Base-by-base conservation (phyloP, 2,888 invertebrate species). In the Gnatocerus cornutus region DNA sequence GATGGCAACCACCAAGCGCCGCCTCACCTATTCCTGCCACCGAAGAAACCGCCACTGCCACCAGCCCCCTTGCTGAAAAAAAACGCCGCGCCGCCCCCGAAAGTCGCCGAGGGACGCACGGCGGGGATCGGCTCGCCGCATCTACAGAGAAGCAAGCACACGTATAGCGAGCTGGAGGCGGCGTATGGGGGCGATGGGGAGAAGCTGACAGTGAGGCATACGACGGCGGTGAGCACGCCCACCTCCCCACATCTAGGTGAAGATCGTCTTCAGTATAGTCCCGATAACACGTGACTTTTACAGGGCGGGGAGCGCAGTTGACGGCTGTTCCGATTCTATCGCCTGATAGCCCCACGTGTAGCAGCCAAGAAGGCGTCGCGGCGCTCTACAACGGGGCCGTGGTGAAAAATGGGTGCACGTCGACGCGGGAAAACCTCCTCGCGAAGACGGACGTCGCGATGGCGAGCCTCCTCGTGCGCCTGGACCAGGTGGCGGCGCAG, bases 21-120 rank as follows among this genome's bases (percentile, higher is more conserved):
- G 0, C 87, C 89, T 0, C 89, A 89, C 46, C 75, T 89, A 39
- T 82, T 88, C 58, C 77, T 90, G 76, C 90, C 91, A 21, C 92
- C 92, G 7, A 91, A 91, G 80, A 93, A 92, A 83, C 92, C 92
- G 37, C 92, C 92, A 27, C 82, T 92, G 77, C 92, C 92, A 68
- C 92, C 92, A 13, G 89, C 91, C 45, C 90, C 91, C 5, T 90
- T 90, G 68, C 85, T 90, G 74, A 89, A 89, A 80, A 88, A 85
- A 73, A 84, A 86, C 67, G 73, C 73, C 14, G 69, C 73, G 9
- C 69, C 71, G 27, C 77, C 76, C 27, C 75, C 80, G 14, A 85
- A 85, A 65, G 85, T 87, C 0, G 85, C 85, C 14, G 86, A 88
- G 69, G 85, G 86, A 64, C 85, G 89, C 41, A 87, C 90, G 16